Evolutionary conservation across 2,888 invertebrate species (phyloP), one percentile per base, ranked within the genome.

Genomic region (Octodonta nipae): DNA sequence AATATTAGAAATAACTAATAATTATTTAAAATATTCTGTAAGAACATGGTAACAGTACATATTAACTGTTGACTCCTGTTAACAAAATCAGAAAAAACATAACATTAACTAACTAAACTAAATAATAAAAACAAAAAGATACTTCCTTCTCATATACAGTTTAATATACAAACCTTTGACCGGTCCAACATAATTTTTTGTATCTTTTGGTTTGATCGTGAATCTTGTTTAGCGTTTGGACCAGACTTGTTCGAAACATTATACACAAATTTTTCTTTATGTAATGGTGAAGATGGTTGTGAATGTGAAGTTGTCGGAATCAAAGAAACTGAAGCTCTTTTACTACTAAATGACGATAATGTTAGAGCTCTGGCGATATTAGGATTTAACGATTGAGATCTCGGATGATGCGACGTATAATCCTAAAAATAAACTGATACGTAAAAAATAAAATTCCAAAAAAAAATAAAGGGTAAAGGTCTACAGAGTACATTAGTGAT

Each of bases 221-320:
- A 47, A 17, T 58, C 59, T 34, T 47, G 46, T 37, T 46, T 50
- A 15, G 47, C 47, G 34, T 45, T 45, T 12, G 52, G 47, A 16
- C 36, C 34, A 15, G 38, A 36, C 28, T 38, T 38, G 30, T 45
- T 43, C 7, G 46, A 36, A 33, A 68, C 69, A 52, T 62, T 60
- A 47, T 70, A 70, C 38, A 72, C 68, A 33, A 71, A 41, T 12
- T 36, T 67, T 49, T 77, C 74, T 58, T 73, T 71, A 49, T 71
- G 67, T 62, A 77, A 69, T 24, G 81, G 78, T 26, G 83, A 78
- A 27, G 78, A 74, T 26, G 80, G 78, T 48, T 79, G 73, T 32
- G 75, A 69, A 50, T 66, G 64, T 25, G 55, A 55, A 31, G 70
- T 67, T 15, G 64, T 60, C 2, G 55, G 51, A 30, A 47, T 49